phyloP scores from a whole-genome alignment of 2,888 invertebrate genomes.

The Heliconius charithonia region DNA sequence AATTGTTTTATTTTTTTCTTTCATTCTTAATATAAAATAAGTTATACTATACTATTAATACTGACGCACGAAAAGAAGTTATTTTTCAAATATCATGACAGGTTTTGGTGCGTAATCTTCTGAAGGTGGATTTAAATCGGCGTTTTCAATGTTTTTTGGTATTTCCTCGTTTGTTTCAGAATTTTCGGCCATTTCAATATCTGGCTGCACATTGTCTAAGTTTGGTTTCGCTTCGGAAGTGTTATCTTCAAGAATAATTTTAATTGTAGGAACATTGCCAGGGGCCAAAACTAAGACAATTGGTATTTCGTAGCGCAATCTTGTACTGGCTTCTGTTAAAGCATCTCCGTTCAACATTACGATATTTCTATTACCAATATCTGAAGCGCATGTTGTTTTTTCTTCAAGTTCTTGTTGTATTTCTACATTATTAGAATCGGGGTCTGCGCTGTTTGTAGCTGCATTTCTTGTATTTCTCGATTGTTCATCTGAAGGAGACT shows the following conservation, averaged over 20 bases:
- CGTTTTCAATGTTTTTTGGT: background rate
- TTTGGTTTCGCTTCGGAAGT: background rate
- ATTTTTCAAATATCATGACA: conserved; percentile 8
- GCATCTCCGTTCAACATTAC: conserved; percentile 39
- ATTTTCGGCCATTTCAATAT: conserved; percentile 22
- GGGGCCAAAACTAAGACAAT: conserved; percentile 38
- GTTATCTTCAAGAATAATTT: conserved; percentile 35
- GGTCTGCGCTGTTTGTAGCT: background rate
- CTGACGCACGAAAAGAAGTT: background rate
- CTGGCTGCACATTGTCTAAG: conserved; percentile 6
- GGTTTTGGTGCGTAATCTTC: background rate
- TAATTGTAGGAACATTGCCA: conserved; percentile 37
- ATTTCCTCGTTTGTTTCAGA: background rate
- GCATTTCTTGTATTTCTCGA: conserved; percentile 41
- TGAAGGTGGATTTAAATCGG: background rate
- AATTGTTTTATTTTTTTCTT: conserved; percentile 6
- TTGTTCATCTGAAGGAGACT: conserved; percentile 38
- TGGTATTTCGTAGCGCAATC: conserved; percentile 31
- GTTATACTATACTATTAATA: conserved; percentile 11
- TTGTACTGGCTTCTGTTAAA: conserved; percentile 23
- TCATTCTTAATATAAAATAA: conserved; percentile 19
- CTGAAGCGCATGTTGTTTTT: conserved; percentile 11
- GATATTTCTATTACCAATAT: conserved; percentile 12
- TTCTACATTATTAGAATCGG: conserved; percentile 25
- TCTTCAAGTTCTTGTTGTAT: conserved; percentile 26